Conservation (phyloP, 2,797 vertebrate genomes). For the Prionace glauca region DNA sequence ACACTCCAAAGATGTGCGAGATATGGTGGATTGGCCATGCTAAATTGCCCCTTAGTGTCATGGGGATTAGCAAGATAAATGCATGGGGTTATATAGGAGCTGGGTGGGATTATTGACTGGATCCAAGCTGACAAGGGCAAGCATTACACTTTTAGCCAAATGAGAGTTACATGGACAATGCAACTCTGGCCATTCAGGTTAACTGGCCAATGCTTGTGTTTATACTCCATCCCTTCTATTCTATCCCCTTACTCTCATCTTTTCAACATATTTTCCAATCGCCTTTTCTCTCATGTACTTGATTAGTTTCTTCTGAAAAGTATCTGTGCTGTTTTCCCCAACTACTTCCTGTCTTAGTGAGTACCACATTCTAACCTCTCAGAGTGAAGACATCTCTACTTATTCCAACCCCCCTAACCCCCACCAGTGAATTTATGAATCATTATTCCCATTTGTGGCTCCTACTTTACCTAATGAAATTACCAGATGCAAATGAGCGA, state of each 20-base stretch:
- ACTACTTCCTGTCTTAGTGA: background rate
- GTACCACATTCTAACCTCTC: background rate
- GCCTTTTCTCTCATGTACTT: background rate
- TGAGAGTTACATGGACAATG: background rate
- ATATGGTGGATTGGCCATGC: too few relatives aligned
- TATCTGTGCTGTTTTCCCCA: too few relatives aligned
- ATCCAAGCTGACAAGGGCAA: too few relatives aligned
- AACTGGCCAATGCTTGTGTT: background rate
- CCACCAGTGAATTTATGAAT: background rate
- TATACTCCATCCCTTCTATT: background rate
- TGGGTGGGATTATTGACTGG: too few relatives aligned
- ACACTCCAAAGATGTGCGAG: too few relatives aligned
- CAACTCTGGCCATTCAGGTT: background rate
- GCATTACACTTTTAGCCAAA: too few relatives aligned
- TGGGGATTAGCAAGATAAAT: too few relatives aligned
- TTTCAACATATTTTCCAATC: background rate
- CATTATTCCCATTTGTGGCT: background rate
- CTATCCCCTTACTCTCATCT: too few relatives aligned
- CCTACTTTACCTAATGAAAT: background rate
- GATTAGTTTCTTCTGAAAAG: too few relatives aligned
- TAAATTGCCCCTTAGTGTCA: too few relatives aligned
- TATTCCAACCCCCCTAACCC: background rate
- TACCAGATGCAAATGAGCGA: background rate
- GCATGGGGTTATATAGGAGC: too few relatives aligned
- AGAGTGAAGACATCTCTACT: background rate